Evolutionary conservation across 2,113 vertebrate genomes (phyloP).

Genomic region (Axis porcinus): DNA sequence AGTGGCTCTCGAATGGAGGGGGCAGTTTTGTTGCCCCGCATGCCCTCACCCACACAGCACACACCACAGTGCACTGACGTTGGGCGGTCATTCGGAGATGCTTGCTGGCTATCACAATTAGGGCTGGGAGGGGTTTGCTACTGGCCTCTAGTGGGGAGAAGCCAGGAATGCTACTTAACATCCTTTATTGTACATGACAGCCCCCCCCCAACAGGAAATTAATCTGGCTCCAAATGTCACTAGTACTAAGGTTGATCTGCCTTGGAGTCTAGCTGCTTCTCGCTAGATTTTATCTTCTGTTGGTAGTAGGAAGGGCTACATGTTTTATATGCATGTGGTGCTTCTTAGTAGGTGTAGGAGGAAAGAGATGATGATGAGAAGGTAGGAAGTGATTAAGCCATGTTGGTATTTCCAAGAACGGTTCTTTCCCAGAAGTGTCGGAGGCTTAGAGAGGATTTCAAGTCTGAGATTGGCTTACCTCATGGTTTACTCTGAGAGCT

Average conservation of each 20-base stretch:
- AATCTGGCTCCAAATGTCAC: not conserved
- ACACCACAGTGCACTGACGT: not conserved
- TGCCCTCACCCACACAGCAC: too few species aligned
- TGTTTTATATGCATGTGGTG: not conserved
- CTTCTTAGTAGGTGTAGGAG: not conserved
- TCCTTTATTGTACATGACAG: not conserved
- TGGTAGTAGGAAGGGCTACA: not conserved
- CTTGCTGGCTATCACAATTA: not conserved
- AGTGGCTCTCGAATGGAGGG: not conserved
- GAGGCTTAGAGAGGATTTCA: not conserved
- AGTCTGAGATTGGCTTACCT: not conserved
- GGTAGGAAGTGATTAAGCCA: not conserved
- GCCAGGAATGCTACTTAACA: not conserved
- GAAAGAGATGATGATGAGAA: not conserved
- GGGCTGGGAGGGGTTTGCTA: not conserved
- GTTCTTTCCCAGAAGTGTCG: not conserved
- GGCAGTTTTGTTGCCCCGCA: not conserved
- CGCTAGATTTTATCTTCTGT: not conserved
- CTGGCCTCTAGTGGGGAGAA: not conserved
- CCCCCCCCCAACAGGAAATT: not conserved
- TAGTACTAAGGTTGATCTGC: not conserved
- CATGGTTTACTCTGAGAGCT: not conserved
- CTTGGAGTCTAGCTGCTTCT: not conserved
- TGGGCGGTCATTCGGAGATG: not conserved
- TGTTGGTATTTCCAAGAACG: slow-evolving; percentile 23